These are phyloP conservation scores for Drosophila birchii DNA, from an alignment of 2,888 invertebrate species.

Conservation along the genomic window DNA sequence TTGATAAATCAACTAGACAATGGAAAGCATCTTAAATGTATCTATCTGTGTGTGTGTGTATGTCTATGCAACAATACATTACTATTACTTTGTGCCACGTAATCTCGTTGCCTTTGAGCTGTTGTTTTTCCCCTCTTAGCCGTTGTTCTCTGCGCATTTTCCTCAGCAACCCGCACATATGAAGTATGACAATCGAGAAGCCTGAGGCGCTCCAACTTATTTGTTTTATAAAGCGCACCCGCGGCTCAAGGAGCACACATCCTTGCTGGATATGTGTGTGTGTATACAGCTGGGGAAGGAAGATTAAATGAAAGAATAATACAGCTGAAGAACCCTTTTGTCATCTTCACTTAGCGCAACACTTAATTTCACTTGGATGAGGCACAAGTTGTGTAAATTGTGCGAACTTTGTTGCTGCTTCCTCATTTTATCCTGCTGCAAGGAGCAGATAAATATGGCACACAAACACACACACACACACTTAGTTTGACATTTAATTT, in stretches of 20 bases:
- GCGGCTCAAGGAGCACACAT: conserved; percentile 52
- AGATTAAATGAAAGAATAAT: conserved; percentile 78
- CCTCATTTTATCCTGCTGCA: conserved; percentile 39
- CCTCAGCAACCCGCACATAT: conserved; percentile 26
- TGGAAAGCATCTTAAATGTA: conserved; percentile 8
- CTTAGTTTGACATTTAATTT: conserved; percentile 81
- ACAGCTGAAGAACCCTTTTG: conserved; percentile 81
- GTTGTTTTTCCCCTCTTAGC: conserved; percentile 44
- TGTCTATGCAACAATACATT: conserved; percentile 3
- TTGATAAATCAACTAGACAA: conserved; percentile 16
- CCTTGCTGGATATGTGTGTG: conserved; percentile 22
- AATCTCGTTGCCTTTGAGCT: conserved; percentile 42
- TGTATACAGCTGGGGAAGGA: conserved; percentile 41
- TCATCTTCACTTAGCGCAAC: conserved; percentile 78
- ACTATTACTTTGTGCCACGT: conserved; percentile 29
- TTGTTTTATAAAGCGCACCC: conserved; percentile 77
- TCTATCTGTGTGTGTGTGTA: neutral
- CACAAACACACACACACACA: conserved; percentile 49
- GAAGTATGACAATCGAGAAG: conserved; percentile 73
- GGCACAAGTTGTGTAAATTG: conserved; percentile 74
- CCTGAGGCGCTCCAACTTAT: conserved; percentile 70
- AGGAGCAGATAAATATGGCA: conserved; percentile 69
- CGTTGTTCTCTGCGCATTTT: conserved; percentile 21
- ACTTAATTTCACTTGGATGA: conserved; percentile 78
- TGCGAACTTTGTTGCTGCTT: conserved; percentile 74